phyloP scores from a whole-genome alignment of 2,113 vertebrate genomes.

The Cololabis saira region DNA sequence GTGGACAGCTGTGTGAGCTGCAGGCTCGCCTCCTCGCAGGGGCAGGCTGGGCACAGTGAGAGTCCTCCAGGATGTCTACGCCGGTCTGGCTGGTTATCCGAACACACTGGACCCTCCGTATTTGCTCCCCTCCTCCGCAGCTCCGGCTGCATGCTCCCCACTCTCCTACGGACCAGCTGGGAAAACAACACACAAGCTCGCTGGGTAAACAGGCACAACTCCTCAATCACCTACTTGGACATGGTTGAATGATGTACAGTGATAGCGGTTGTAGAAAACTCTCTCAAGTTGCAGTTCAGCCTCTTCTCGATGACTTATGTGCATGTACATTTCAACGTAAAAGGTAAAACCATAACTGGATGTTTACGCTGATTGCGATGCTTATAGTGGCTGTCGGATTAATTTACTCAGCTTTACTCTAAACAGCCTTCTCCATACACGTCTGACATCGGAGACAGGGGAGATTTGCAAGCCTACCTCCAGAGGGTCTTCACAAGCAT shows the following conservation, averaged over 20 bases:
- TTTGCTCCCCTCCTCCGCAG: conserved; percentile 86
- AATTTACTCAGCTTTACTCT: not conserved
- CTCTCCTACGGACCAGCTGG: conserved; percentile 87
- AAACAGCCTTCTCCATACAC: conserved; percentile 5
- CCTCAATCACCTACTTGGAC: conserved; percentile 40
- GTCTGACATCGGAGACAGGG: not conserved
- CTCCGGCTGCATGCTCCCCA: conserved; percentile 87
- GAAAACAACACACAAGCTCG: conserved; percentile 54
- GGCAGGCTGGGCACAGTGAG: conserved; percentile 72
- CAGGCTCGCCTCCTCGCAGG: conserved; percentile 80
- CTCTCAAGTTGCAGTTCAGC: not conserved
- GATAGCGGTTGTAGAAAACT: conserved; percentile 11
- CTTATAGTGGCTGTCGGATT: not conserved
- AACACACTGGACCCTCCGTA: conserved; percentile 80
- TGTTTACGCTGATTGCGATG: not conserved
- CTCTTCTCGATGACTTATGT: not conserved
- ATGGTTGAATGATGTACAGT: conserved; percentile 18
- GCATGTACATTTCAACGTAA: conserved; percentile 11
- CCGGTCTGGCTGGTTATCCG: conserved; percentile 70
- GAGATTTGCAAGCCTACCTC: conserved; percentile 15
- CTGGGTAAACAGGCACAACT: conserved; percentile 57
- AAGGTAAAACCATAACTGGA: not conserved
- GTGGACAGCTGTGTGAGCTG: conserved; percentile 83
- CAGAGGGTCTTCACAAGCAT: not conserved
- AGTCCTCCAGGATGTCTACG: conserved; percentile 64